Base-by-base conservation (phyloP, 2,888 invertebrate species). In the Melangyna quadrimaculata region DNA sequence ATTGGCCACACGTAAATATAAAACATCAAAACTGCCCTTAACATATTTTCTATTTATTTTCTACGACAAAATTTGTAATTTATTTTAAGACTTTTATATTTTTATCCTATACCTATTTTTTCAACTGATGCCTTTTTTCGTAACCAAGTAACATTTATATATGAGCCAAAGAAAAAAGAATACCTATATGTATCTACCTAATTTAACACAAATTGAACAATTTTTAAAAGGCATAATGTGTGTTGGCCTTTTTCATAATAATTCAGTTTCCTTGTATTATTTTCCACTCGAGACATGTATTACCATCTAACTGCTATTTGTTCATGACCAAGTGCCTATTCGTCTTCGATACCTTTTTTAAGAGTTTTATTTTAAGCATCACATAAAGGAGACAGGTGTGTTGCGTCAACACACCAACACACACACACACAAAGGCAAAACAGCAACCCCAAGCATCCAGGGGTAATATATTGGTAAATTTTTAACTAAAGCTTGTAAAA, bases 401-500 rank as follows among this genome's bases (percentile, higher is more conserved):
- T 14, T 32, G 27, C 67, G 24, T 24, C 71, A 57, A 35, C 17
- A 43, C 43, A 43, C 24, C 14, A 3, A 24, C 51, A 8, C 45
- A 35, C 14, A 32, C 17, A 32, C 51, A 12, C 48, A 43, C 14
- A 24, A 3, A 17, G n/a, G 4, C 6, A 8, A 1, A 40, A 22
- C 19, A 61, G n/a, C 9, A 4, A 9, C 19, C 17, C 10, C n/a
- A 55, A 40, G 37, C 0, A 10, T 17, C n/a, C n/a, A 0, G 17
- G 27, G 27, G 40, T 73, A 37, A 70, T 69, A 63, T 79, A 48
- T 74, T 57, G 65, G 45, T 77, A 67, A 61, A 77, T 77, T 81
- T 77, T 77, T 69, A 77, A 77, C 72, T 73, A 59, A 86, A 75
- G 43, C 72, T 72, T 86, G 67, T 77, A 72, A 86, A 86, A 77